These are phyloP conservation scores for Carcina quercana DNA, from an alignment of 2,888 invertebrate species.

Conservation along the genomic window DNA sequence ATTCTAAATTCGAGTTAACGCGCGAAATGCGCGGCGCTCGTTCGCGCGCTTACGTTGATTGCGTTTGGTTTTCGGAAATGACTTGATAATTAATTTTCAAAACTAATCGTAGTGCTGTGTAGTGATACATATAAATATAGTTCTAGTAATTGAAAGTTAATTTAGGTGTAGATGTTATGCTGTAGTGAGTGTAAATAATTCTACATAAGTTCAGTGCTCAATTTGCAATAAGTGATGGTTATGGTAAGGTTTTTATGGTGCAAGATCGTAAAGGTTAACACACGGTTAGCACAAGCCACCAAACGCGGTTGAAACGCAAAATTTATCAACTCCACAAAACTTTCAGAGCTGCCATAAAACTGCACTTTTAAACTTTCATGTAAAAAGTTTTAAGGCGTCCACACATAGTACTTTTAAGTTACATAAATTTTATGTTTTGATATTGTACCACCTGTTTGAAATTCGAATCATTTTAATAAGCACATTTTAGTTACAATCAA, in stretches of 20 bases:
- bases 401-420: too few relatives aligned
- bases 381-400: too few relatives aligned
- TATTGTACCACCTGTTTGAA: too few relatives aligned
- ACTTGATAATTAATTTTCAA: conserved; percentile 24
- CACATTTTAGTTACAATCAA: too few relatives aligned
- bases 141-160: conserved; percentile 5
- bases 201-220: conserved; percentile 18
- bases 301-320: too few relatives aligned
- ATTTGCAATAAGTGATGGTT: conserved; percentile 19
- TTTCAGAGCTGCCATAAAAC: too few relatives aligned
- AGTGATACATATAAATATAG: conserved; percentile 11
- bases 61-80: conserved; percentile 20
- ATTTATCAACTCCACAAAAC: too few relatives aligned
- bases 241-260: conserved; percentile 29
- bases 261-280: conserved; percentile 24
- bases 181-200: conserved; percentile 12
- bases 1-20: conserved; percentile 23
- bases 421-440: too few relatives aligned
- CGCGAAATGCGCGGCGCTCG: conserved; percentile 27
- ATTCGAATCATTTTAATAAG: too few relatives aligned
- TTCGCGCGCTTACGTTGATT: conserved; percentile 20
- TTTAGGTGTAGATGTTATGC: conserved; percentile 10
- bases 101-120: conserved; percentile 13
- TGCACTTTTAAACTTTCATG: too few relatives aligned
- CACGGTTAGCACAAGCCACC: too few relatives aligned